Percentiles rank a stretch among this genome's conserved stretches.
Conservation (phyloP, 2,797 vertebrate species). For the Chromobotia macracanthus region DNA sequence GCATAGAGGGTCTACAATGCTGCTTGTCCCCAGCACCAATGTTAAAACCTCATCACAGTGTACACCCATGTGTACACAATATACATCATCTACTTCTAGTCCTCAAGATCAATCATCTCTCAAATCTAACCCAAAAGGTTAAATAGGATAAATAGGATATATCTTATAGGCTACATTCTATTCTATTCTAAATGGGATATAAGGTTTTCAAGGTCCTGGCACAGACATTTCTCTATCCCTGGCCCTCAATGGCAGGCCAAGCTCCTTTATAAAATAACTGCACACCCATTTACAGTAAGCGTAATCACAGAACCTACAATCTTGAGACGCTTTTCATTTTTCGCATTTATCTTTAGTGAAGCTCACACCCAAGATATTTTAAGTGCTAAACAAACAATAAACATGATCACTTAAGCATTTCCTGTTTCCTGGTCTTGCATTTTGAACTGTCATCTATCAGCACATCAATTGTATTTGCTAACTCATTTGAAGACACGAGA, state of each 20-base stretch:
- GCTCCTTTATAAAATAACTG: neutral
- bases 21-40: neutral
- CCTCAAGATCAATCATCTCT: neutral
- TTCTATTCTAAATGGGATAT: too few species aligned
- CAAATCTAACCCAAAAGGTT: neutral
- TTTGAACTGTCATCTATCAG: neutral
- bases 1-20: neutral
- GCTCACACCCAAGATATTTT: slow-evolving; percentile 17
- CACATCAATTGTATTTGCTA: neutral
- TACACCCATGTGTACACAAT: too few species aligned
- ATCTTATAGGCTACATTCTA: too few species aligned
- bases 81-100: neutral
- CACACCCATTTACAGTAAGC: neutral
- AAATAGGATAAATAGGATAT: too few species aligned
- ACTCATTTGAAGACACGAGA: slow-evolving; percentile 9
- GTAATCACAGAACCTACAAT: too few species aligned
- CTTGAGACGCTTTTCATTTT: neutral
- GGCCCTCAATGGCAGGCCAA: too few species aligned
- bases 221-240: neutral
- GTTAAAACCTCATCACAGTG: neutral
- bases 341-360: neutral
- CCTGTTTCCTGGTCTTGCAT: neutral
- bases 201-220: neutral
- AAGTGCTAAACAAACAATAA: slow-evolving; percentile 4
- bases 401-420: neutral